Conservation (phyloP, 2,113 vertebrate genomes). For the Malaclemys terrapin region DNA sequence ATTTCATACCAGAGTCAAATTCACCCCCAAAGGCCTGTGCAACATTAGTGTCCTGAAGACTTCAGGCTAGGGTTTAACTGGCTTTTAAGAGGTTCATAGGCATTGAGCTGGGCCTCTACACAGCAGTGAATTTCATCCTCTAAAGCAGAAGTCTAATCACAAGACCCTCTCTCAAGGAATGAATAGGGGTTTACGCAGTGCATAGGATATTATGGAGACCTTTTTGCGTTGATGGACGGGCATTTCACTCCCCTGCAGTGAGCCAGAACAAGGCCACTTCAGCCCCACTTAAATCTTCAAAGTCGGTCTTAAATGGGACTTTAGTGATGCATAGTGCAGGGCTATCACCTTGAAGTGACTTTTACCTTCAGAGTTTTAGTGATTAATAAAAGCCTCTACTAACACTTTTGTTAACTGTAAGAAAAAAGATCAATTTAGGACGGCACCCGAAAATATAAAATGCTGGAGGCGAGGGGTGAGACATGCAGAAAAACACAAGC, state of each 20-base stretch:
- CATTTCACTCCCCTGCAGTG: background rate
- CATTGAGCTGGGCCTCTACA: accelerated
- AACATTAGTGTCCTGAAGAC: background rate
- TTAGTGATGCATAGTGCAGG: background rate
- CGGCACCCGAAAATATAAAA: background rate
- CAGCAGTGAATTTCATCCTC: background rate
- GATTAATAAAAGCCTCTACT: background rate
- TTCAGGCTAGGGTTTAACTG: background rate
- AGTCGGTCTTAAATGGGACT: background rate
- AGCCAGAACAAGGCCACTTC: background rate
- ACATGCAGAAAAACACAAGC: background rate
- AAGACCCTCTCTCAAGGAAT: accelerated
- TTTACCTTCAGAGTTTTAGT: background rate
- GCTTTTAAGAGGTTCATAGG: accelerated
- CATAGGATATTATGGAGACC: accelerated
- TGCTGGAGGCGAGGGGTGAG: background rate
- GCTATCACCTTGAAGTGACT: background rate
- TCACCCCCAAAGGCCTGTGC: background rate
- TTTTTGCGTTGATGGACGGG: background rate
- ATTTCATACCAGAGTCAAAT: background rate
- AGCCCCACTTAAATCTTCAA: background rate
- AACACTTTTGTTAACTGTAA: background rate
- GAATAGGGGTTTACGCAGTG: accelerated
- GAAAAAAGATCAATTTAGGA: accelerated
- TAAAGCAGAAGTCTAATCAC: accelerated